phyloP scores from a whole-genome alignment of 92 coral and sea anemone species.

The Paragorgia papillata region DNA sequence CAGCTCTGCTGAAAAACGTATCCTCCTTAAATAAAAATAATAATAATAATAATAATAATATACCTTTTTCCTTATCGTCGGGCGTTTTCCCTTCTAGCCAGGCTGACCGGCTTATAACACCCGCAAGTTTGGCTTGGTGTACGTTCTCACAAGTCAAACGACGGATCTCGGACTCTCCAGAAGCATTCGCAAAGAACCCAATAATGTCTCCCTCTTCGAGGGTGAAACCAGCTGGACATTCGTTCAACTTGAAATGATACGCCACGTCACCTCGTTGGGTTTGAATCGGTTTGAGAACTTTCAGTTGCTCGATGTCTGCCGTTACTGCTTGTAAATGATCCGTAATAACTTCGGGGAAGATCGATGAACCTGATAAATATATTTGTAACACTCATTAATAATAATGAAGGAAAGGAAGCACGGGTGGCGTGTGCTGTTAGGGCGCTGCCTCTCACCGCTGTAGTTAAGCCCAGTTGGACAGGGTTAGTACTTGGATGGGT shows the following conservation, averaged over 20 bases:
- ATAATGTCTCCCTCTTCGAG: conserved; percentile 95
- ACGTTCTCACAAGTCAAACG: conserved; percentile 79
- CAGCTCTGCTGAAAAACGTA: too few species aligned
- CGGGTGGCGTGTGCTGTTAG: too few species aligned
- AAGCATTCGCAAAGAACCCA: conserved; percentile 79
- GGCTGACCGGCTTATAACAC: conserved; percentile 97
- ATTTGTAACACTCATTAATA: too few species aligned
- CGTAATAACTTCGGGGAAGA: conserved; percentile 58
- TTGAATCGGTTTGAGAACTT: conserved; percentile 76
- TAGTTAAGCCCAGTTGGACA: too few species aligned
- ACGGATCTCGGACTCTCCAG: conserved; percentile 74
- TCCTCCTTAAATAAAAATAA: too few species aligned
- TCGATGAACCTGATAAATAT: conserved; percentile 17
- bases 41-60: too few species aligned
- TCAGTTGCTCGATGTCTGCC: conserved; percentile 82
- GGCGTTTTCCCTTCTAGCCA: conserved; percentile 88
- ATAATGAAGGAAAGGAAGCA: too few species aligned
- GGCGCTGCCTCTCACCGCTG: too few species aligned
- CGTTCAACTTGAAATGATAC: conserved; percentile 78
- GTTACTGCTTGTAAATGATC: conserved; percentile 86
- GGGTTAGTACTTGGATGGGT: too few species aligned
- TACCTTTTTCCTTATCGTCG: conserved; percentile 59
- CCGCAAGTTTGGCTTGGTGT: conserved; percentile 72
- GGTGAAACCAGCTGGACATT: conserved; percentile 52
- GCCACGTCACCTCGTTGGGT: conserved; percentile 95